phyloP scores from a whole-genome alignment of 2,888 invertebrate genomes.

The Torymus tubicola region DNA sequence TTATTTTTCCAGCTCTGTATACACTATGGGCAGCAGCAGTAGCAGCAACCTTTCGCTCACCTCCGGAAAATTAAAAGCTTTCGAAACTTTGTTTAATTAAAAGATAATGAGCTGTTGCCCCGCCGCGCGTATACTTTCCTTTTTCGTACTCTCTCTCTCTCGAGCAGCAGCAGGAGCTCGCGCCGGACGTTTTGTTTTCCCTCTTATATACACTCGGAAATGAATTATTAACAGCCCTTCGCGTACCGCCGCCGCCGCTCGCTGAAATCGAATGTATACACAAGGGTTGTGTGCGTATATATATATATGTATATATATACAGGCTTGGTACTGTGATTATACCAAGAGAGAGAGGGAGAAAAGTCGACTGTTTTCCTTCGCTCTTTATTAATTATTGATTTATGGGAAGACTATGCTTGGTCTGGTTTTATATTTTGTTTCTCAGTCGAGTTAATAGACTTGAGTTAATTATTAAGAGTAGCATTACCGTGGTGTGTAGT shows the following conservation, averaged over 20 bases:
- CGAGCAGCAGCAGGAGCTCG: too few species aligned
- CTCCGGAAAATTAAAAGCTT: conserved; percentile 40
- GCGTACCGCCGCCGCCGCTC: not conserved
- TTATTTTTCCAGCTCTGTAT: conserved; percentile 14
- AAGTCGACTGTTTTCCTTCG: not conserved
- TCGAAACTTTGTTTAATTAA: conserved; percentile 50
- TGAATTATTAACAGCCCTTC: conserved; percentile 18
- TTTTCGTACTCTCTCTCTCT: not conserved
- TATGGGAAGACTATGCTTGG: not conserved
- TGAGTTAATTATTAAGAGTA: too few species aligned
- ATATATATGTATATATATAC: too few species aligned
- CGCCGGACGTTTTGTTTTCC: not conserved
- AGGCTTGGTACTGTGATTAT: not conserved
- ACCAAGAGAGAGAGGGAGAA: not conserved
- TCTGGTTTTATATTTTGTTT: too few species aligned
- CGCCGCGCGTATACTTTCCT: not conserved
- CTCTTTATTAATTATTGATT: conserved; percentile 2
- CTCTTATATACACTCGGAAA: too few species aligned
- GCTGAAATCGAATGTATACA: not conserved
- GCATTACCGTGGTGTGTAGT: too few species aligned
- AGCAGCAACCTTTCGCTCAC: not conserved
- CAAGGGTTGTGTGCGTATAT: not conserved
- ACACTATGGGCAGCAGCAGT: not conserved
- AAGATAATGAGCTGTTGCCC: conserved; percentile 46
- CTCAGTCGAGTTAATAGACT: too few species aligned